Percentiles rank a stretch among this genome's conserved stretches.
phyloP scores from a whole-genome alignment of 2,797 vertebrate genomes.

The Muscicapa comitata region DNA sequence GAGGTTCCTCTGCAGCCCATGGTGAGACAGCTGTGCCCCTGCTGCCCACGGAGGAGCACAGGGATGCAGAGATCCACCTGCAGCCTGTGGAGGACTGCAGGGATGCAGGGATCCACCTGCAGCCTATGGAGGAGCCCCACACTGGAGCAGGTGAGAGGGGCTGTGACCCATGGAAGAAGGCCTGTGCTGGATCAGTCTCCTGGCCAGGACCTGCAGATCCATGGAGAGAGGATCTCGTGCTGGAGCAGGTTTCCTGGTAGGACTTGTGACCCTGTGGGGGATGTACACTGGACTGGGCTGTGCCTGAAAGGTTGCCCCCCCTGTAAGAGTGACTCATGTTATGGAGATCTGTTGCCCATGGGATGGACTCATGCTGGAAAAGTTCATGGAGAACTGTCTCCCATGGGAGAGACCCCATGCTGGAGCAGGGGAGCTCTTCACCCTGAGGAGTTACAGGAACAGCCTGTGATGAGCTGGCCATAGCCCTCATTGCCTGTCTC shows the following conservation, averaged over 20 bases:
- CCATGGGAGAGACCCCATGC: background rate
- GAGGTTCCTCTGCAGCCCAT: background rate
- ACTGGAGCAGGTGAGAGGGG: background rate
- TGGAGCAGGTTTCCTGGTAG: background rate
- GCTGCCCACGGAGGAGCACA: background rate
- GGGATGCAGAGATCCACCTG: background rate
- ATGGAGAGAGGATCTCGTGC: background rate
- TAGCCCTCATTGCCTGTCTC: too few relatives aligned
- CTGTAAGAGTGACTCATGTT: background rate
- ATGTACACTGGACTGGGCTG: too few relatives aligned
- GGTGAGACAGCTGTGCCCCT: background rate
- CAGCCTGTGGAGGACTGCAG: background rate
- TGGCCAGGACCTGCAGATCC: background rate
- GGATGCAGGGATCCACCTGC: background rate
- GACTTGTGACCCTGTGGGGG: background rate
- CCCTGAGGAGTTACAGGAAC: too few relatives aligned
- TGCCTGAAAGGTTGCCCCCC: background rate
- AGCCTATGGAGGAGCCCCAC: background rate
- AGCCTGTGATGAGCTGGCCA: too few relatives aligned
- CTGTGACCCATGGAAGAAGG: fast-evolving
- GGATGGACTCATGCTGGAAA: background rate
- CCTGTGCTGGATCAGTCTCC: background rate
- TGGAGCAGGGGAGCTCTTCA: too few relatives aligned
- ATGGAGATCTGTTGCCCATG: background rate
- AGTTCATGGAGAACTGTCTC: background rate